These are phyloP conservation scores for Hyalella azteca DNA, from an alignment of 2,888 invertebrate species.

Conservation along the genomic window DNA sequence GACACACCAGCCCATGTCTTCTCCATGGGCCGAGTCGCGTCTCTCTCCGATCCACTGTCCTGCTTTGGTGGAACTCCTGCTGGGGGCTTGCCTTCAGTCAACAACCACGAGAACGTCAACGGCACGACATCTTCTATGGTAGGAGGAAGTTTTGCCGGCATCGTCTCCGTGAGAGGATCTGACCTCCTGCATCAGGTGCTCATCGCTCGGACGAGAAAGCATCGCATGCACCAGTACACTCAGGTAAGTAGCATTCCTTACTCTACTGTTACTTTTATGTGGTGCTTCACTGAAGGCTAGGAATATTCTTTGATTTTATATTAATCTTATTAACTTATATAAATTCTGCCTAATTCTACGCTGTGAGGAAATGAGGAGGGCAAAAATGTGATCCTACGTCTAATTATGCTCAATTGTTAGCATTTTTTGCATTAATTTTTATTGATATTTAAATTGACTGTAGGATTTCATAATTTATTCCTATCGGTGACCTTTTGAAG, in stretches of 20 bases:
- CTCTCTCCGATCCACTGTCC: not conserved
- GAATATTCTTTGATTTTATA: no score
- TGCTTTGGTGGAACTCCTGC: not conserved
- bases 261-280: no score
- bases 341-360: no score
- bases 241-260: not conserved
- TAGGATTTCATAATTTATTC: no score
- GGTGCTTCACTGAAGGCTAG: no score
- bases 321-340: no score
- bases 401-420: no score
- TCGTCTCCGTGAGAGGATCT: not conserved
- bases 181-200: conserved; percentile 23
- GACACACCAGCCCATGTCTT: not conserved
- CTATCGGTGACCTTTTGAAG: no score
- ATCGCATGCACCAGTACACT: not conserved
- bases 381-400: no score
- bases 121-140: not conserved
- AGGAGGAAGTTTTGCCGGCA: not conserved
- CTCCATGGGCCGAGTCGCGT: not conserved
- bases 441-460: no score
- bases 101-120: not conserved
- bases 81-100: not conserved
- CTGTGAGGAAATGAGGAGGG: no score
- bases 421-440: no score
- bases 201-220: conserved; percentile 8